These are phyloP conservation scores for Actenoides lindsayi DNA, from an alignment of 2,113 vertebrate genomes.

Conservation along the genomic window DNA sequence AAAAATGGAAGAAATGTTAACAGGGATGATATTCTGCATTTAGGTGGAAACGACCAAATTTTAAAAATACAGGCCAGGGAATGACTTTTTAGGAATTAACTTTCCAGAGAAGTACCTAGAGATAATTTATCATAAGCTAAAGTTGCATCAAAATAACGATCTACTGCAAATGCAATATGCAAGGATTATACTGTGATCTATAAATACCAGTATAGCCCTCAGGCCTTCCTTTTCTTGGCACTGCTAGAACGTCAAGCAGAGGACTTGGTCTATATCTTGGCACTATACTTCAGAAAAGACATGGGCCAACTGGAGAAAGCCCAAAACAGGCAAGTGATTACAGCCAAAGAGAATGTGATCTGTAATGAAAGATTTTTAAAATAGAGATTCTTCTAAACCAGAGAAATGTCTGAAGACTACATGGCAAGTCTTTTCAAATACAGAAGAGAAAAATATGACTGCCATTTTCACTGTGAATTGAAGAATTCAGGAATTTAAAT, in stretches of 20 bases:
- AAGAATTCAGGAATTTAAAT: background rate
- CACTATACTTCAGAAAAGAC: background rate
- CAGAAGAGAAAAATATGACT: background rate
- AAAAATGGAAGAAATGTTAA: background rate
- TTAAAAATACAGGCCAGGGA: background rate
- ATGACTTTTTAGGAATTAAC: background rate
- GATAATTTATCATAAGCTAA: background rate
- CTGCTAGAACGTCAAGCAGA: rapidly evolving
- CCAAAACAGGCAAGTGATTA: background rate
- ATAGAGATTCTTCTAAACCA: background rate
- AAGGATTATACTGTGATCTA: background rate
- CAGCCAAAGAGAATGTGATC: background rate
- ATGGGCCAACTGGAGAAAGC: background rate
- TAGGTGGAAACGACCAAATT: background rate
- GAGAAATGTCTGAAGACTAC: background rate
- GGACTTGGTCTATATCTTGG: background rate
- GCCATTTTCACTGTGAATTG: background rate
- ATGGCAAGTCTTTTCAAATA: background rate
- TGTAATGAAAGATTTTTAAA: background rate
- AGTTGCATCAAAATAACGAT: background rate
- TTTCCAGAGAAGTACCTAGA: background rate
- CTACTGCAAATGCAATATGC: background rate
- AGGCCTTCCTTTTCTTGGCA: background rate
- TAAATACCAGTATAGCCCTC: background rate
- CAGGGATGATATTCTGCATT: background rate